Conservation (phyloP, 2,888 invertebrate species). For the Heliconius hortense region DNA sequence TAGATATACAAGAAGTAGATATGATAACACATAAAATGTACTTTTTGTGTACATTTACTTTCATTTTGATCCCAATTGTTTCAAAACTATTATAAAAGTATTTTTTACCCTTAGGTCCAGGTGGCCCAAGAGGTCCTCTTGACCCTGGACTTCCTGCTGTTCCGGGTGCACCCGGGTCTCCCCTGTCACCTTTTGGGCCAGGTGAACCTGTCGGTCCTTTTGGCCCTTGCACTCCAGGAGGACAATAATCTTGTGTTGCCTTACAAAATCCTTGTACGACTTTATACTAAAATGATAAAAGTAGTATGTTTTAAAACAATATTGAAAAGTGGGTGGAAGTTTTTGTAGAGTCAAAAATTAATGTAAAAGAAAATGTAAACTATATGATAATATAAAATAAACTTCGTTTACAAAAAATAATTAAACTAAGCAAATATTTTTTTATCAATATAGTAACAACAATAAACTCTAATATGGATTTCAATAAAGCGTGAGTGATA, state of each 20-base stretch:
- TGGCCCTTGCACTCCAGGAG: slow-evolving; percentile 84
- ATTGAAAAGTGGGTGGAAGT: background rate
- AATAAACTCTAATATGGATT: too few relatives aligned
- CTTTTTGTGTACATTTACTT: too few relatives aligned
- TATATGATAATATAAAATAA: too few relatives aligned
- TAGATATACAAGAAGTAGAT: too few relatives aligned
- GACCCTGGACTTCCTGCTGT: slow-evolving; percentile 87
- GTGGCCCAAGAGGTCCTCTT: slow-evolving; percentile 84
- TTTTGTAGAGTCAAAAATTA: too few relatives aligned
- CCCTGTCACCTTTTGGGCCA: slow-evolving; percentile 85
- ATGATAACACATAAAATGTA: too few relatives aligned
- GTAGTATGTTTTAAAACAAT: background rate
- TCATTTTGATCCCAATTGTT: too few relatives aligned
- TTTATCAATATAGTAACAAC: too few relatives aligned
- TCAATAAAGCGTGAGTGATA: too few relatives aligned
- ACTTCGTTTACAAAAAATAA: too few relatives aligned
- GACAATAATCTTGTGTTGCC: slow-evolving; percentile 91
- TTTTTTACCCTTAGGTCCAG: slow-evolving; percentile 81
- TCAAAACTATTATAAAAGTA: background rate
- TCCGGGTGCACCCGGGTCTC: slow-evolving; percentile 86
- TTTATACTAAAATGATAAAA: slow-evolving; percentile 83
- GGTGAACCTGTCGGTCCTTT: slow-evolving; percentile 82
- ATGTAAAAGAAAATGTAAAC: background rate
- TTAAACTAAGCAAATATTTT: too few relatives aligned
- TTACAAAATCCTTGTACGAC: slow-evolving; percentile 93